These are phyloP conservation scores for Poeciliopsis infans DNA, from an alignment of 2,797 vertebrate species.

Conservation along the genomic window DNA sequence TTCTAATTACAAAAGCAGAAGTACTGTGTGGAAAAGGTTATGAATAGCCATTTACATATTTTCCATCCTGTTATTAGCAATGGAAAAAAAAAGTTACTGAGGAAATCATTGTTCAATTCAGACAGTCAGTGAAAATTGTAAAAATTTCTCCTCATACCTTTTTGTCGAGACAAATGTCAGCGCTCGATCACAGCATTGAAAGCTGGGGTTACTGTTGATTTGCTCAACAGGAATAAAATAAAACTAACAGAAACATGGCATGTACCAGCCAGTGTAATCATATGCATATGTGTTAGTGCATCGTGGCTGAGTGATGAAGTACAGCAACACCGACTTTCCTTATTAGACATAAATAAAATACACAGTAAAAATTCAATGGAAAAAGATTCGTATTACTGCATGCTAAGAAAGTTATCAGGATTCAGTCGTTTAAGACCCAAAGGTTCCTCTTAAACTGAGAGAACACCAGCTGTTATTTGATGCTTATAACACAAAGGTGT, in stretches of 20 bases:
- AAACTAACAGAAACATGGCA: background rate
- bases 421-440: background rate
- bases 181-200: background rate
- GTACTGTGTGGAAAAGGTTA: background rate
- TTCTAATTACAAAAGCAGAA: background rate
- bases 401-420: background rate
- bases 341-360: background rate
- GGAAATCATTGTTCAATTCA: background rate
- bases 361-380: background rate
- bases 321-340: background rate
- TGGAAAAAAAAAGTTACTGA: background rate
- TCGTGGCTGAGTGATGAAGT: background rate
- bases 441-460: background rate
- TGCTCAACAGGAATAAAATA: background rate
- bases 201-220: background rate
- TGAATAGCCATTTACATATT: background rate
- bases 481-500: background rate
- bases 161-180: background rate
- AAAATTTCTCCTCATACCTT: background rate
- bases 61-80: background rate
- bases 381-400: background rate
- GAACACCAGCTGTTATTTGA: background rate
- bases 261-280: background rate
- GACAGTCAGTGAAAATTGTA: background rate
- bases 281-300: background rate